These are phyloP conservation scores for Pocillopora meandrina DNA, from an alignment of 92 coral and sea anemone genomes.

Conservation along the genomic window DNA sequence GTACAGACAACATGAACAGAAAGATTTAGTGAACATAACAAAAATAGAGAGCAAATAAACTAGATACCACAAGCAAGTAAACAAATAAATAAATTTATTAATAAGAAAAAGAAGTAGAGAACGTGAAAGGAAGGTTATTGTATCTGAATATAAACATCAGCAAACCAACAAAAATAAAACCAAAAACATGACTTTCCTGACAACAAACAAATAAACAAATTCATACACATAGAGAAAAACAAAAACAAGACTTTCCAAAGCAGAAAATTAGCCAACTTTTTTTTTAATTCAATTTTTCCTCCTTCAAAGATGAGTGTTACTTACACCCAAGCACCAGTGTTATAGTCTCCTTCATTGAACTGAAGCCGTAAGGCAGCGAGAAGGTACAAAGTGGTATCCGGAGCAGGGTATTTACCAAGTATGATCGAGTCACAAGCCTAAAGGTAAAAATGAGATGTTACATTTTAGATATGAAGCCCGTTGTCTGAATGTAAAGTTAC, in stretches of 20 bases:
- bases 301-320: slow-evolving; percentile 35
- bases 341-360: slow-evolving; percentile 94
- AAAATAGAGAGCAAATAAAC: not conserved
- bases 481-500: no score
- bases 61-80: not conserved
- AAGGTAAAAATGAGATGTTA: not conserved
- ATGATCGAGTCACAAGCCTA: slow-evolving; percentile 93
- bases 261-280: not conserved
- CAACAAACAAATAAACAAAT: not conserved
- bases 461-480: not conserved
- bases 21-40: not conserved
- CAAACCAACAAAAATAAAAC: not conserved
- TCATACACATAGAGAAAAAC: not conserved
- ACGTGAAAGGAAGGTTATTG: no score
- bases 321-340: slow-evolving; percentile 99
- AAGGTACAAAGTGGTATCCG: slow-evolving; percentile 86
- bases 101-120: not conserved
- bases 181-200: not conserved
- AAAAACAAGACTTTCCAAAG: not conserved
- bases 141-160: no score
- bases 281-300: not conserved
- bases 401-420: slow-evolving; percentile 93
- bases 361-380: slow-evolving; percentile 93
- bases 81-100: not conserved
- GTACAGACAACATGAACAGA: not conserved